Conservation (phyloP, 2,797 vertebrate genomes). For the Tarsius wallacei region DNA sequence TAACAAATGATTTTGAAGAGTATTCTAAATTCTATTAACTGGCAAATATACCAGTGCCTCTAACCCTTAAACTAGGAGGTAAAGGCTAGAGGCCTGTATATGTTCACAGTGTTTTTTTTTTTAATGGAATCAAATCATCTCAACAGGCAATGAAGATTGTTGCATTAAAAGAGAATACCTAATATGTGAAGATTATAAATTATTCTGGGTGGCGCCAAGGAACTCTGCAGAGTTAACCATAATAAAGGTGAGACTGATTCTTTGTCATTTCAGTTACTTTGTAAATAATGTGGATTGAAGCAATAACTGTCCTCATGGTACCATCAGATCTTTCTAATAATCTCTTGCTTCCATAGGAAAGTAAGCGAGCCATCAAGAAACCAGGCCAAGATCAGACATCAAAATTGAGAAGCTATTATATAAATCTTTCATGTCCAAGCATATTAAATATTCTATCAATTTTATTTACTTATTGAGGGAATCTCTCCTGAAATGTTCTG, state of each 20-base stretch:
- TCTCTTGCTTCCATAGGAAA: background rate
- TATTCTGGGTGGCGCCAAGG: conserved; percentile 88
- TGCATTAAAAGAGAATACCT: conserved; percentile 88
- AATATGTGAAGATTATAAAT: conserved; percentile 87
- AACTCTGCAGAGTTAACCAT: conserved; percentile 81
- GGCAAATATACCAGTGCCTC: conserved; percentile 16
- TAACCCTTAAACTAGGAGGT: conserved; percentile 5
- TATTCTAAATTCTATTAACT: conserved; percentile 47
- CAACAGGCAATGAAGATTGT: conserved; percentile 90
- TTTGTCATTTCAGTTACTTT: conserved; percentile 50
- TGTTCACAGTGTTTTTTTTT: conserved; percentile 65
- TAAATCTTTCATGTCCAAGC: background rate
- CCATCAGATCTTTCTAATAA: background rate
- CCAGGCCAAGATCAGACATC: background rate
- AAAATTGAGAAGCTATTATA: background rate
- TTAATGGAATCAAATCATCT: conserved; percentile 71
- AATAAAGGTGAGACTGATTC: conserved; percentile 92
- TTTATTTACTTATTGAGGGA: conserved; percentile 59
- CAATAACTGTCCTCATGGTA: background rate
- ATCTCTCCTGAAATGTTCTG: conserved; percentile 38
- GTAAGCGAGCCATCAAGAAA: background rate
- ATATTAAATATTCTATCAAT: conserved; percentile 15
- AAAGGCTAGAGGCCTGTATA: background rate
- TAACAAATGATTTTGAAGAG: conserved; percentile 70
- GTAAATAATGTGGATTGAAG: background rate